Percentiles rank a stretch among this genome's conserved stretches.
These are phyloP conservation scores for Mastomys coucha DNA, from an alignment of 2,113 vertebrate genomes.

Conservation along the genomic window DNA sequence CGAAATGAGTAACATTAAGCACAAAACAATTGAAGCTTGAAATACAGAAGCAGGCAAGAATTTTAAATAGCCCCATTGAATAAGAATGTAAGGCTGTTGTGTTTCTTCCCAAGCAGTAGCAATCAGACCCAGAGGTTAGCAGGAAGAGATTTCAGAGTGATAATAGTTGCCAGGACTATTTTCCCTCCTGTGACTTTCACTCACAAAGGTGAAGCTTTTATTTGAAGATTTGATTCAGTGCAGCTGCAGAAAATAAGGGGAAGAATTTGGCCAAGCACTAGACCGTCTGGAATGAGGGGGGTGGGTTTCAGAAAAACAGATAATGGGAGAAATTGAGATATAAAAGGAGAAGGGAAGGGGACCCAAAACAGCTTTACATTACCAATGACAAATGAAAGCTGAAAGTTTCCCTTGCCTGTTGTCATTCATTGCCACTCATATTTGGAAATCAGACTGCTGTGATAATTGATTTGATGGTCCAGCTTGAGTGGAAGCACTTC, in stretches of 20 bases:
- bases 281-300: constrained; percentile 63
- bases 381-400: constrained; percentile 90
- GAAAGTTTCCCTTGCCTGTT: constrained; percentile 91
- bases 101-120: constrained; percentile 51
- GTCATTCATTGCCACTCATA: constrained; percentile 98
- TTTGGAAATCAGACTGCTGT: constrained; percentile 95
- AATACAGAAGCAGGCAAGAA: constrained; percentile 47
- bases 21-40: constrained; percentile 74
- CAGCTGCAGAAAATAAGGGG: constrained; percentile 82
- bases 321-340: constrained; percentile 16
- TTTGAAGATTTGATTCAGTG: constrained; percentile 68
- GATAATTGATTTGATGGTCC: constrained; percentile 99
- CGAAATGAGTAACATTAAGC: constrained; percentile 70
- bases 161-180: constrained; percentile 49
- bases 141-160: constrained; percentile 62
- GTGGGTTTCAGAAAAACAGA: background rate
- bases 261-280: constrained; percentile 82
- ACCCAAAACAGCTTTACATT: constrained; percentile 76
- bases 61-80: constrained; percentile 70
- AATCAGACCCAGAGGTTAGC: constrained; percentile 61
- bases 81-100: constrained; percentile 32
- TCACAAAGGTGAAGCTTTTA: constrained; percentile 80
- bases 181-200: constrained; percentile 76
- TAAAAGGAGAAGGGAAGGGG: background rate
- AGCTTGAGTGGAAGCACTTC: constrained; percentile 98